Conservation (phyloP, 2,113 vertebrate species). For the Panthera tigris region DNA sequence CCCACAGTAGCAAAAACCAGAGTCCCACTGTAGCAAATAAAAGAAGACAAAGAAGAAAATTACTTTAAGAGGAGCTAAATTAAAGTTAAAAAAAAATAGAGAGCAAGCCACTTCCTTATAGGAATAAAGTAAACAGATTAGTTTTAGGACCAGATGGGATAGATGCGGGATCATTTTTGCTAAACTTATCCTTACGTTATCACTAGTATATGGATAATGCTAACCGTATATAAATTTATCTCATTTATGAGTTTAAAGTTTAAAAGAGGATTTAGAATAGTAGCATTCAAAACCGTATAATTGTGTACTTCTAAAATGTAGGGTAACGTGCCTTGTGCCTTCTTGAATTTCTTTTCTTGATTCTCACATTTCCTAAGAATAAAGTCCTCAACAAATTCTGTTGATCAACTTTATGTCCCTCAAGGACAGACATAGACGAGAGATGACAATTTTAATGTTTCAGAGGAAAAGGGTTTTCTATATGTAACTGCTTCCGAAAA, state of each 20-base stretch:
- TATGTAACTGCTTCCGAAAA: not conserved
- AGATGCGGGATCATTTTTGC: not conserved
- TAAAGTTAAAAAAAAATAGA: not conserved
- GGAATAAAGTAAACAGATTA: not conserved
- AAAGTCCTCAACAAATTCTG: not conserved
- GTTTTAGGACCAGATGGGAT: not conserved
- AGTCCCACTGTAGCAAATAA: not conserved
- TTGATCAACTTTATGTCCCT: not conserved
- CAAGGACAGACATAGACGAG: constrained; percentile 23
- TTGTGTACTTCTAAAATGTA: not conserved
- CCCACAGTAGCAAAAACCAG: not conserved
- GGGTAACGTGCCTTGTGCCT: not conserved
- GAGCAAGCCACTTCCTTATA: not conserved
- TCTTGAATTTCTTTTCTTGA: not conserved
- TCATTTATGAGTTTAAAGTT: not conserved
- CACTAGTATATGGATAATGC: not conserved
- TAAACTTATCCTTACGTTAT: not conserved
- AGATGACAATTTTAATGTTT: not conserved
- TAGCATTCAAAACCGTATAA: not conserved
- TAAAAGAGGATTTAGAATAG: not conserved
- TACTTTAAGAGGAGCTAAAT: not conserved
- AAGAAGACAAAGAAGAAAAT: not conserved
- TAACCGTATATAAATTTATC: not conserved
- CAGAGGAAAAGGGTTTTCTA: not conserved
- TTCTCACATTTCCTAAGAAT: not conserved